Evolutionary conservation across 2,113 vertebrate genomes (phyloP).

Genomic region (Egretta garzetta): DNA sequence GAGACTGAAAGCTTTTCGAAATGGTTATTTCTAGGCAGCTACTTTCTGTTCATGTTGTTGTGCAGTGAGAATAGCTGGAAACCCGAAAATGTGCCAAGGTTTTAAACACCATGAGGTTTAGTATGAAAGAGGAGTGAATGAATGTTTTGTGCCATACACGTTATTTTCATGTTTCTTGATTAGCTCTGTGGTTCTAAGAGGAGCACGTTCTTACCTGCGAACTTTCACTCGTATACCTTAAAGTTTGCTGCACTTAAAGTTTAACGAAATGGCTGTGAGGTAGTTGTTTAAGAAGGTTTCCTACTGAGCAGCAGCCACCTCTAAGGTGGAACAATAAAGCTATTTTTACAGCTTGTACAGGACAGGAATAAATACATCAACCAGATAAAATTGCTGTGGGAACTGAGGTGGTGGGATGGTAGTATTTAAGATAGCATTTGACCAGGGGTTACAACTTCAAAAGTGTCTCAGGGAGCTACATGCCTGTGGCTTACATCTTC

Average conservation of each 20-base stretch:
- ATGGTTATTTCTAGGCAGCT: slow-evolving; percentile 36
- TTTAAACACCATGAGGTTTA: slow-evolving; percentile 54
- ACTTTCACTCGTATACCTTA: background rate
- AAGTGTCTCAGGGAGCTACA: background rate
- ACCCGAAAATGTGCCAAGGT: slow-evolving; percentile 59
- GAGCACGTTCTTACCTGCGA: background rate
- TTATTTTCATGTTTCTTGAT: slow-evolving; percentile 14
- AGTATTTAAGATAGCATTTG: slow-evolving; percentile 57
- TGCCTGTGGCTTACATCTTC: slow-evolving; percentile 39
- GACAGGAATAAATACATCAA: slow-evolving; percentile 47
- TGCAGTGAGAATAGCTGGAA: slow-evolving; percentile 54
- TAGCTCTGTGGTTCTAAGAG: background rate
- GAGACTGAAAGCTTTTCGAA: background rate
- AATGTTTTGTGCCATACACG: background rate
- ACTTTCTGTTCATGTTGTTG: slow-evolving; percentile 28
- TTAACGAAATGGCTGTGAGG: background rate
- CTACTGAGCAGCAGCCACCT: background rate
- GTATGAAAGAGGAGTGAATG: slow-evolving; percentile 5
- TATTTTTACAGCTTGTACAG: slow-evolving; percentile 40
- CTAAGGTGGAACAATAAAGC: slow-evolving; percentile 17
- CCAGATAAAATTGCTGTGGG: slow-evolving; percentile 50
- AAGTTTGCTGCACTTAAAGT: background rate
- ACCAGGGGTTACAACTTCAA: slow-evolving; percentile 48
- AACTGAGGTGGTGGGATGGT: slow-evolving; percentile 44
- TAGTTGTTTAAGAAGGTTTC: background rate